These are phyloP conservation scores for Auanema sp. DNA, from an alignment of 2,888 invertebrate genomes.

Conservation along the genomic window DNA sequence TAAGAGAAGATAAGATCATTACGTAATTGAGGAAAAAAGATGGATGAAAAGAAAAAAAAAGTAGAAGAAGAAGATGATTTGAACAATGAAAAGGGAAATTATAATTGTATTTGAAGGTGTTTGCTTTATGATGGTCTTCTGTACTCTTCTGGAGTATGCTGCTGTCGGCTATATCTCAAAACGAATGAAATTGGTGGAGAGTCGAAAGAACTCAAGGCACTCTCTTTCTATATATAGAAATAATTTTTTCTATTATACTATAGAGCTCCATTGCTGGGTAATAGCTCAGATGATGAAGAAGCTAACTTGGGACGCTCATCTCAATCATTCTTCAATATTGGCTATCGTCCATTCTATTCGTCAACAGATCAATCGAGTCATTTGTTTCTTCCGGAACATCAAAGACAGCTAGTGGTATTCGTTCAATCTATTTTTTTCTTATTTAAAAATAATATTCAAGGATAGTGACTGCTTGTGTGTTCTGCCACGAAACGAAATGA, in stretches of 20 bases:
- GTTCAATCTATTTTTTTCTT: not conserved
- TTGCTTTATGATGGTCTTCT: slow-evolving; percentile 98
- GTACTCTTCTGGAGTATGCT: slow-evolving; percentile 92
- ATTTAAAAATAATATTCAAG: slow-evolving; percentile 2
- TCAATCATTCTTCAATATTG: slow-evolving; percentile 35
- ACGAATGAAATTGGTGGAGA: slow-evolving; percentile 41
- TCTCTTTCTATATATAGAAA: too few species aligned
- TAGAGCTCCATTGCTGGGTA: not conserved
- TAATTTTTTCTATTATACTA: too few species aligned
- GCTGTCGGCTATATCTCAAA: slow-evolving; percentile 96
- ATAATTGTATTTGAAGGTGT: slow-evolving; percentile 36
- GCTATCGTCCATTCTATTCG: slow-evolving; percentile 56
- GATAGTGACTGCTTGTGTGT: not conserved
- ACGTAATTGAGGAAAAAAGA: not conserved
- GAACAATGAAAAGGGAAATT: not conserved
- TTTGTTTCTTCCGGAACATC: slow-evolving; percentile 41
- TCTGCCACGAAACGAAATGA: not conserved
- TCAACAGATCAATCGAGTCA: slow-evolving; percentile 45
- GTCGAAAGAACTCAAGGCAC: slow-evolving; percentile 35
- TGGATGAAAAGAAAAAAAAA: not conserved
- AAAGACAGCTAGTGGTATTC: slow-evolving; percentile 25
- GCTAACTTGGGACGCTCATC: too few species aligned
- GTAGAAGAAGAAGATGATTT: not conserved
- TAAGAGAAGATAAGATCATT: too few species aligned
- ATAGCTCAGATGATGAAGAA: not conserved